Evolutionary conservation across 1,140 invertebrate species (phyloP).

Genomic region (Diploscapter pachys): DNA sequence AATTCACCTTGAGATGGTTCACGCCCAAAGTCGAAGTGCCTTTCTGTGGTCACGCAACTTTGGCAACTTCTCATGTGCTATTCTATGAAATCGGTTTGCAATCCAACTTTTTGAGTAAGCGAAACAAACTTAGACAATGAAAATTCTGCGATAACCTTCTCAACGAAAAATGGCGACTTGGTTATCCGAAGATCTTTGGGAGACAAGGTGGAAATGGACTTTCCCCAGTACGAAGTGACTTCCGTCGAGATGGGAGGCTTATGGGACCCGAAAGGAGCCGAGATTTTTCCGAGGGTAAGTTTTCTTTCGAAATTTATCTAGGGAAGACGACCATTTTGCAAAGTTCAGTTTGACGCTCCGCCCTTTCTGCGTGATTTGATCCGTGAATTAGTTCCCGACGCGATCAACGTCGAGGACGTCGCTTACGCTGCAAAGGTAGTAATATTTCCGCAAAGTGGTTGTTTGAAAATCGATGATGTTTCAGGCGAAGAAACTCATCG

Average conservation of each 20-base stretch:
- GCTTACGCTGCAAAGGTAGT: slow-evolving; percentile 3
- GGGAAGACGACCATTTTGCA: not conserved
- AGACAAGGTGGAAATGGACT: slow-evolving; percentile 39
- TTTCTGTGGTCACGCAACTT: slow-evolving; percentile 68
- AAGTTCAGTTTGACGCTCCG: slow-evolving; percentile 31
- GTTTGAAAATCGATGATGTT: slow-evolving; percentile 19
- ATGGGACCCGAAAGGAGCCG: slow-evolving; percentile 14
- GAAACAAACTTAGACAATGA: slow-evolving; percentile 6
- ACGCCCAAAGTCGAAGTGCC: slow-evolving; percentile 66
- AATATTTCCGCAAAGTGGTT: not conserved
- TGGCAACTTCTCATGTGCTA: slow-evolving; percentile 65
- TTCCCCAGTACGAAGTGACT: slow-evolving; percentile 28
- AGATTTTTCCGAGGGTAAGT: slow-evolving; percentile 13
- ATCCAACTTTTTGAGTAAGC: slow-evolving; percentile 27
- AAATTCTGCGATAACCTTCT: slow-evolving; percentile 26
- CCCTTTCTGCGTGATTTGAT: slow-evolving; percentile 31
- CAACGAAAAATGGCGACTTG: slow-evolving; percentile 47
- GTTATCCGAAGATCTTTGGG: slow-evolving; percentile 31
- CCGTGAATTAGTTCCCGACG: slow-evolving; percentile 23
- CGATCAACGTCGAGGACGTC: slow-evolving; percentile 12
- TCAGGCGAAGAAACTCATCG: slow-evolving; percentile 45
- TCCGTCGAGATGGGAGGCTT: slow-evolving; percentile 19
- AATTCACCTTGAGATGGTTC: slow-evolving; percentile 67
- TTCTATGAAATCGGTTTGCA: slow-evolving; percentile 51
- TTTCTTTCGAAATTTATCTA: not conserved